Evolutionary conservation across 2,797 vertebrate species (phyloP).

Genomic region (Sylvilagus floridanus): DNA sequence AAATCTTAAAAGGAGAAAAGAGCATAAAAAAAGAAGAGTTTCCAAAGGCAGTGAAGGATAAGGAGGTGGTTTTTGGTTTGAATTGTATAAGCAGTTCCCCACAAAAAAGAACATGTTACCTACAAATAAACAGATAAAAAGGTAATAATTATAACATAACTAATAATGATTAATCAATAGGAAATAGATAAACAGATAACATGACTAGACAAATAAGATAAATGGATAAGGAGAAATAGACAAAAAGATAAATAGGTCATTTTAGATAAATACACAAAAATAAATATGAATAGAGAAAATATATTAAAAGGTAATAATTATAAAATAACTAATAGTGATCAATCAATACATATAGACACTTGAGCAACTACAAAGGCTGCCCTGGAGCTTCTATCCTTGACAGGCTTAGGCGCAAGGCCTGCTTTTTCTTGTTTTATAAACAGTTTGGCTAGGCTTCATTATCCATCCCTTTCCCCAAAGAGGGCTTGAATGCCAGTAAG

Average conservation of each 20-base stretch:
- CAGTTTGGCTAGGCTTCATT: background rate
- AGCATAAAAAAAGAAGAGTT: background rate
- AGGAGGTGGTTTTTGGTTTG: background rate
- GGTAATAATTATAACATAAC: too few relatives aligned
- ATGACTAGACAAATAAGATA: background rate
- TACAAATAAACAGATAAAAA: background rate
- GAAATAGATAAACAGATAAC: too few relatives aligned
- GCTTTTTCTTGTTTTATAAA: background rate
- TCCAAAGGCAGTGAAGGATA: background rate
- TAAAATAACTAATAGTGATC: conserved; percentile 21
- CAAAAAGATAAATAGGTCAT: too few relatives aligned
- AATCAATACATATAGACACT: background rate
- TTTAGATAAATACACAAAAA: too few relatives aligned
- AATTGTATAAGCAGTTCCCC: conserved; percentile 23
- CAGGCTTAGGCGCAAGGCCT: background rate
- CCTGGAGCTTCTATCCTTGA: background rate
- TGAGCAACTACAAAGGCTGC: background rate
- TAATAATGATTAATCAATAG: too few relatives aligned
- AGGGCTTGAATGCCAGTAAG: background rate
- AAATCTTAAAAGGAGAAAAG: background rate
- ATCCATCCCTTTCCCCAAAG: background rate
- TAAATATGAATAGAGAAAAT: too few relatives aligned
- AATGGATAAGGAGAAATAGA: background rate
- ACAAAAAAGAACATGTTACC: background rate
- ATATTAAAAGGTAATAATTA: background rate